Conservation (phyloP, 2,888 invertebrate genomes). For the Anticlea derivata region DNA sequence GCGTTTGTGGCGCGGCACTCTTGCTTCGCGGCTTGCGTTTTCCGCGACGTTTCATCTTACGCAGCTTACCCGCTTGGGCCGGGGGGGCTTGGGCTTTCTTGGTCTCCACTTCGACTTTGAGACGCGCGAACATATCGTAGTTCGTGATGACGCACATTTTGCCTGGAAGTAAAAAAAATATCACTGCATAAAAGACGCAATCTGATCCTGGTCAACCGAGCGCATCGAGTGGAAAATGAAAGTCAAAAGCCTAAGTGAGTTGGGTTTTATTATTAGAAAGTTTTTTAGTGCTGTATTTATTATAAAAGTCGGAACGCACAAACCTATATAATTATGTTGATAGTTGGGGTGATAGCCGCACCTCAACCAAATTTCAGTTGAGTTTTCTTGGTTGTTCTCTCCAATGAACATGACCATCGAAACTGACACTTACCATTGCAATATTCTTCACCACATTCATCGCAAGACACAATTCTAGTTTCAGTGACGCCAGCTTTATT, state of each 20-base stretch:
- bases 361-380: too few species aligned
- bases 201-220: slow-evolving; percentile 4
- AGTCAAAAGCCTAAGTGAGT: not conserved
- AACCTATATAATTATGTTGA: too few species aligned
- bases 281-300: not conserved
- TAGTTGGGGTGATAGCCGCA: too few species aligned
- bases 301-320: too few species aligned
- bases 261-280: slow-evolving; percentile 5
- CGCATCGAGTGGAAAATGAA: slow-evolving; percentile 6
- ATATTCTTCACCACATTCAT: slow-evolving; percentile 93
- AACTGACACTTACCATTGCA: slow-evolving; percentile 85
- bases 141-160: slow-evolving; percentile 79
- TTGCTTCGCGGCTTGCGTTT: slow-evolving; percentile 71
- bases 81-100: slow-evolving; percentile 61
- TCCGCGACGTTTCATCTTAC: slow-evolving; percentile 58
- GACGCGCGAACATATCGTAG: slow-evolving; percentile 78
- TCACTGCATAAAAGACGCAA: not conserved
- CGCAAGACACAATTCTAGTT: slow-evolving; percentile 88
- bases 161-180: slow-evolving; percentile 48
- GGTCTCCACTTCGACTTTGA: slow-evolving; percentile 72
- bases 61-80: slow-evolving; percentile 52
- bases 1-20: slow-evolving; percentile 66
- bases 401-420: not conserved
- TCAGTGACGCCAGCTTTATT: slow-evolving; percentile 93
- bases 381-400: not conserved